Percentiles rank a stretch among this genome's conserved stretches.
Evolutionary conservation across 1,140 invertebrate species (phyloP).

Genomic region (Asobara japonica): DNA sequence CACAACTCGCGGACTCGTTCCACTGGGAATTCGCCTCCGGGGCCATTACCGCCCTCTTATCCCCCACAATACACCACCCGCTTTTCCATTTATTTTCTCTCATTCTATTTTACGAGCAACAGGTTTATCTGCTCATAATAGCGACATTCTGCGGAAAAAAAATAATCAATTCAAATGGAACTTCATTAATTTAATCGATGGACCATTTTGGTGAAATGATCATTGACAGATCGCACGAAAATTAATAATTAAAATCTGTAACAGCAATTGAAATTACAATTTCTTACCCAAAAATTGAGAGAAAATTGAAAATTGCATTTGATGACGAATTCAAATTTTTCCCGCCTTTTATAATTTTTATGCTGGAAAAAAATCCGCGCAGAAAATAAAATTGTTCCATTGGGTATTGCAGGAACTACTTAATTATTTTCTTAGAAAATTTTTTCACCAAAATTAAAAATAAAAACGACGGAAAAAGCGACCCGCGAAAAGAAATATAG

Average conservation of each 20-base stretch:
- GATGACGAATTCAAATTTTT: neutral
- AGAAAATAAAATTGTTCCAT: no score
- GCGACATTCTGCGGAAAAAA: constrained; percentile 14
- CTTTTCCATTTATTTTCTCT: constrained; percentile 34
- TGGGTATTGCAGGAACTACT: no score
- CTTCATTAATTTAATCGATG: neutral
- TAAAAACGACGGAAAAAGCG: no score
- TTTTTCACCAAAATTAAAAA: no score
- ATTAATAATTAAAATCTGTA: no score
- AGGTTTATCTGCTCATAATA: constrained; percentile 1
- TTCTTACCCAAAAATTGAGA: no score
- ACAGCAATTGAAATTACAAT: no score
- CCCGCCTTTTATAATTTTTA: neutral
- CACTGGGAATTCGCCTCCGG: constrained; percentile 47
- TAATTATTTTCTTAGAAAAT: no score
- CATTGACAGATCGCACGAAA: no score
- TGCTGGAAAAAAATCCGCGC: neutral
- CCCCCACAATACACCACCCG: constrained; percentile 23
- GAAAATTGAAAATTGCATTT: no score
- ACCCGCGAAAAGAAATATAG: no score
- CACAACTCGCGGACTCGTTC: constrained; percentile 30
- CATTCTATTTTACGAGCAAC: constrained; percentile 14
- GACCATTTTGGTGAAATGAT: neutral
- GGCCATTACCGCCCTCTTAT: constrained; percentile 42
- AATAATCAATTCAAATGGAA: neutral